Evolutionary conservation across 2,888 invertebrate genomes (phyloP).

Genomic region (Stenurella melanura): DNA sequence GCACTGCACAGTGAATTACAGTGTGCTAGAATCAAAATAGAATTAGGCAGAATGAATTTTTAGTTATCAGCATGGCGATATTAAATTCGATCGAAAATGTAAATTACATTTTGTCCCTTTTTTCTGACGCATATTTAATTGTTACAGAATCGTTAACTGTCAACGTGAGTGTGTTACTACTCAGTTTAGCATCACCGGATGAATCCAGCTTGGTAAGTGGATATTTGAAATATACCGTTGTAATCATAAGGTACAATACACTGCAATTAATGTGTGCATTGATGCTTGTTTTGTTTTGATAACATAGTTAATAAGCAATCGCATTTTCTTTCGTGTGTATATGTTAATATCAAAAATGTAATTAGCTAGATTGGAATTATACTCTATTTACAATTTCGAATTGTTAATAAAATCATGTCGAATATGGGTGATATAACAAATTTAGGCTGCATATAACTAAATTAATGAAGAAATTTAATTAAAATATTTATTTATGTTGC

Average conservation of each 20-base stretch:
- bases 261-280: neutral
- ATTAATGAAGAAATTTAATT: no score
- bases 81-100: neutral
- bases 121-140: constrained; percentile 52
- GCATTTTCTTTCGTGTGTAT: neutral
- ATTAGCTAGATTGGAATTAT: neutral
- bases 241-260: neutral
- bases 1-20: neutral
- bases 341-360: neutral
- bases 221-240: neutral
- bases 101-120: neutral
- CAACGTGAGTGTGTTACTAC: constrained; percentile 93
- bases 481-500: no score
- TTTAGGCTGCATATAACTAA: no score
- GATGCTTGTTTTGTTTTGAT: neutral
- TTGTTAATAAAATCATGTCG: no score
- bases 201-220: constrained; percentile 94
- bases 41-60: neutral
- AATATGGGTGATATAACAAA: no score
- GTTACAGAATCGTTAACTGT: constrained; percentile 92
- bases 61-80: neutral
- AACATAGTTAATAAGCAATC: neutral
- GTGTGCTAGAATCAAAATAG: neutral
- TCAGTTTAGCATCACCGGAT: constrained; percentile 96
- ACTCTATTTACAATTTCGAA: neutral